Conservation (phyloP, 2,113 vertebrate genomes). For the Oostethus manadensis region DNA sequence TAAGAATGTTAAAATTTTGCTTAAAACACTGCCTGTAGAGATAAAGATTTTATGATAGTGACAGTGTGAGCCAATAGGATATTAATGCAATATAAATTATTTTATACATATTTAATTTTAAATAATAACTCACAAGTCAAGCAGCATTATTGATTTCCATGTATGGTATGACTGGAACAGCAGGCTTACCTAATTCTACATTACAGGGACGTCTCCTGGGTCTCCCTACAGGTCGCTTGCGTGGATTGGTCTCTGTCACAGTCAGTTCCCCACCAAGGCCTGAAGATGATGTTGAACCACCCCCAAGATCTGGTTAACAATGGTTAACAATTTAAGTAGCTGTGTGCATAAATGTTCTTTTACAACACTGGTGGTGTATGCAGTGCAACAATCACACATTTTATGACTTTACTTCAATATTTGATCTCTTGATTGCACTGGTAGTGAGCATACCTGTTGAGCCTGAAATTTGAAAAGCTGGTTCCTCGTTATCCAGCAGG, state of each 20-base stretch:
- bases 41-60: too few species aligned
- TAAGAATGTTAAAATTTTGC: too few species aligned
- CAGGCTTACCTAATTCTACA: conserved; percentile 28
- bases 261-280: conserved; percentile 71
- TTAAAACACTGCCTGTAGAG: too few species aligned
- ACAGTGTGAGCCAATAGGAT: too few species aligned
- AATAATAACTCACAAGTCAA: too few species aligned
- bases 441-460: conserved; percentile 76
- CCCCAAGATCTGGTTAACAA: conserved; percentile 69
- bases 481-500: conserved; percentile 90
- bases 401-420: neutral
- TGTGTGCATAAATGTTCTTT: neutral
- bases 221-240: conserved; percentile 65
- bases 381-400: neutral
- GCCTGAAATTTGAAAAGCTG: conserved; percentile 85
- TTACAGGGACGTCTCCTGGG: conserved; percentile 77
- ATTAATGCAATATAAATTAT: too few species aligned
- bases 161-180: neutral
- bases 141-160: too few species aligned
- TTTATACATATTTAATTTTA: too few species aligned
- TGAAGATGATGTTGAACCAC: conserved; percentile 73
- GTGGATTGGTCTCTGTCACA: conserved; percentile 25
- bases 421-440: neutral
- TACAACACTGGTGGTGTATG: neutral
- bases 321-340: neutral